A percentile compares a stretch with the other conserved stretches of the same genome.
Conservation (phyloP, 1,140 invertebrate genomes). For the Cydia strobilella region DNA sequence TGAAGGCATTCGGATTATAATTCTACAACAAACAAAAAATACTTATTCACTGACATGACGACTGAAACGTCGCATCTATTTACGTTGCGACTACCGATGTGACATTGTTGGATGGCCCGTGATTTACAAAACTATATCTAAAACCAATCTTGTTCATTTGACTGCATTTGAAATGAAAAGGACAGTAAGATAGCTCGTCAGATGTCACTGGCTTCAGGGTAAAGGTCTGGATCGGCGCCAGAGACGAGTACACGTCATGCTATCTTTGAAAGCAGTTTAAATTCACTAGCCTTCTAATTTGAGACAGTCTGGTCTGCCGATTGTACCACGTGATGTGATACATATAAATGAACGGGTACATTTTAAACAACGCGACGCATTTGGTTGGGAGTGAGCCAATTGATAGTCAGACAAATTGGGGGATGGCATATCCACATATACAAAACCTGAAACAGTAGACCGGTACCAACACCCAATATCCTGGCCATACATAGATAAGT, state of each 20-base stretch:
- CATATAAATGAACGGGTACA: conserved; percentile 7
- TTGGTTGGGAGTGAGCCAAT: conserved; percentile 17
- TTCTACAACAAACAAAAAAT: neutral
- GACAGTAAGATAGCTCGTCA: conserved; percentile 36
- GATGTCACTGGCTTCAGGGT: conserved; percentile 32
- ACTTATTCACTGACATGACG: conserved; percentile 43
- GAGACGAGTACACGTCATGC: conserved; percentile 15
- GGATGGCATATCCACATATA: neutral
- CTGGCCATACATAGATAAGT: no score
- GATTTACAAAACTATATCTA: neutral
- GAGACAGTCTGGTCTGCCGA: conserved; percentile 26
- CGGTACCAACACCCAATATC: neutral
- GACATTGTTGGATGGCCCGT: conserved; percentile 42
- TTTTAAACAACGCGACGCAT: neutral
- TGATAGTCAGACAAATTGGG: conserved; percentile 14
- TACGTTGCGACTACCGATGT: conserved; percentile 42
- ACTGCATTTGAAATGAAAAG: conserved; percentile 14
- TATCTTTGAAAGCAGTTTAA: conserved; percentile 33
- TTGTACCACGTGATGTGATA: conserved; percentile 19
- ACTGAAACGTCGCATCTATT: conserved; percentile 43
- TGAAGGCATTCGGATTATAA: neutral
- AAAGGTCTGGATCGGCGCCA: conserved; percentile 21
- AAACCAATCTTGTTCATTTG: conserved; percentile 35
- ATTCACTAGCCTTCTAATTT: conserved; percentile 29
- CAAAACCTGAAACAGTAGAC: neutral